Conservation (phyloP, 2,113 vertebrate genomes). For the Formicarius rufipectus region DNA sequence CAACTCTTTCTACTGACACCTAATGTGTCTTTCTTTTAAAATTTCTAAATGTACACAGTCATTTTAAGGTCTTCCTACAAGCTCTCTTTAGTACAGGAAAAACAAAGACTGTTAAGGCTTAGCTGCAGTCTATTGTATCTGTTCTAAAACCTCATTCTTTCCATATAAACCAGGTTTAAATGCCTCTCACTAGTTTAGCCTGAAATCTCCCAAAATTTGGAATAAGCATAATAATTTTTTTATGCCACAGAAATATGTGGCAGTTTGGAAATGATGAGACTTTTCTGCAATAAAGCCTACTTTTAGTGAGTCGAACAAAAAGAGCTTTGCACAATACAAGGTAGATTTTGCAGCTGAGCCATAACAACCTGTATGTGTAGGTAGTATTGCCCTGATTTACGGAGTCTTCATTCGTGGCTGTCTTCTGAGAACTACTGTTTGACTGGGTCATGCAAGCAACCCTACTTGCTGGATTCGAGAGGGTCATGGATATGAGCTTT, state of each 20-base stretch:
- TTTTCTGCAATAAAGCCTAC: not conserved
- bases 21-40: not conserved
- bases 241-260: not conserved
- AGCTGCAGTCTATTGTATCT: not conserved
- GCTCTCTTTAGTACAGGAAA: not conserved
- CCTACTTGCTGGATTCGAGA: not conserved
- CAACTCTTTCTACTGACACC: not conserved
- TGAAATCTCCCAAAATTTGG: not conserved
- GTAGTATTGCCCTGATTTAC: not conserved
- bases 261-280: not conserved
- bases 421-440: not conserved
- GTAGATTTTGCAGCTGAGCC: not conserved
- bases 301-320: not conserved
- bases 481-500: accelerated
- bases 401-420: not conserved
- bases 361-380: not conserved
- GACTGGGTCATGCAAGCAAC: not conserved
- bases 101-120: not conserved
- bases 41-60: not conserved
- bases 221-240: not conserved
- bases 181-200: accelerated
- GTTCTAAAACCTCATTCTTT: not conserved
- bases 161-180: not conserved
- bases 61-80: not conserved
- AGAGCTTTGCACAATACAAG: not conserved